These are phyloP conservation scores for Galaxias olidus DNA, from an alignment of 2,797 vertebrate genomes.

Conservation along the genomic window DNA sequence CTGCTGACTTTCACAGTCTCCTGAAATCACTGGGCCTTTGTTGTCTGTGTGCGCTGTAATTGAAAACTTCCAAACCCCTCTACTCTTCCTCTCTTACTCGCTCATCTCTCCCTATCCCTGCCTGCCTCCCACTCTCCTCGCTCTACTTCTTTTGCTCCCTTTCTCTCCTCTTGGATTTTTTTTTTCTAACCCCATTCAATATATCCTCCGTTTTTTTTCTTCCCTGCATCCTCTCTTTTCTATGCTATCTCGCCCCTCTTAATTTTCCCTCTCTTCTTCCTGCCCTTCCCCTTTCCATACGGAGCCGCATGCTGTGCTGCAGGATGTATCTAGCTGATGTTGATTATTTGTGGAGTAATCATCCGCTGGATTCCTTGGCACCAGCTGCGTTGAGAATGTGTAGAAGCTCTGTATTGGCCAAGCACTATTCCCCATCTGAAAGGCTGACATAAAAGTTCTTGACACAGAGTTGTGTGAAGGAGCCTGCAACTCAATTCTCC, in stretches of 20 bases:
- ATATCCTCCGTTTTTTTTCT: not conserved
- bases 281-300: conserved; percentile 10
- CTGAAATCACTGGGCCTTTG: conserved; percentile 75
- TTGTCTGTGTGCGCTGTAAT: conserved; percentile 73
- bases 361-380: conserved; percentile 42
- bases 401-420: conserved; percentile 30
- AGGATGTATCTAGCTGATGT: conserved; percentile 56
- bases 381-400: conserved; percentile 17
- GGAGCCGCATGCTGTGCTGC: conserved; percentile 55
- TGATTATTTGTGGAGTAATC: conserved; percentile 58
- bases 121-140: conserved; percentile 13
- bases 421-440: conserved; percentile 15
- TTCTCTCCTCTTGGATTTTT: no score
- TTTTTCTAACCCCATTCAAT: no score
- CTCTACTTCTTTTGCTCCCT: no score
- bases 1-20: conserved; percentile 69
- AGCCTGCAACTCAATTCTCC: conserved; percentile 38
- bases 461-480: conserved; percentile 49
- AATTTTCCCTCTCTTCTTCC: conserved; percentile 22
- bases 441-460: conserved; percentile 56
- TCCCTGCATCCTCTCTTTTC: not conserved
- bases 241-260: conserved; percentile 22
- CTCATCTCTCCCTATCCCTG: conserved; percentile 15
- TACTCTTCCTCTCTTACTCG: conserved; percentile 18
- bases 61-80: conserved; percentile 72